Evolutionary conservation across 1,140 invertebrate genomes (phyloP).

Genomic region (Ridgeia piscesae): DNA sequence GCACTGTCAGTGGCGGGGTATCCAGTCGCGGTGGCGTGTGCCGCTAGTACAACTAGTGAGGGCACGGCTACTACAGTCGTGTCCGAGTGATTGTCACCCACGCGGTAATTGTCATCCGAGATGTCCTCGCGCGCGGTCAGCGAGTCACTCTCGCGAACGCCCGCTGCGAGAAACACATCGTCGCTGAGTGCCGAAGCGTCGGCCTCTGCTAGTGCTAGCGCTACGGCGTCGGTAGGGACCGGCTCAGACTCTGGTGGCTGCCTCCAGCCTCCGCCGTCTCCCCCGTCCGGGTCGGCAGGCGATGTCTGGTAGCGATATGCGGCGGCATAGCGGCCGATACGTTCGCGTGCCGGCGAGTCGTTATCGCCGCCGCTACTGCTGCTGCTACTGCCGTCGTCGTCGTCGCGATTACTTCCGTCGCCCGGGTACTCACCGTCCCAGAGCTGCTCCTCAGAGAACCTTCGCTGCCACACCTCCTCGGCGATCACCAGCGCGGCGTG

Average conservation of each 20-base stretch:
- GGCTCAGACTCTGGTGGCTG: too few relatives aligned
- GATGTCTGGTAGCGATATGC: background rate
- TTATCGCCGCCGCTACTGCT: background rate
- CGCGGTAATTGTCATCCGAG: background rate
- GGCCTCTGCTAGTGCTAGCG: too few relatives aligned
- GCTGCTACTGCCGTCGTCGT: background rate
- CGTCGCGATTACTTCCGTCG: background rate
- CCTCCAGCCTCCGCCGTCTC: background rate
- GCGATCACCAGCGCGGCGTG: background rate
- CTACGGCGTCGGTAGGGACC: background rate
- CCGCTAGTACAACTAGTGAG: too few relatives aligned
- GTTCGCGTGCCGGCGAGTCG: background rate
- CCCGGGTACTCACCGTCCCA: background rate
- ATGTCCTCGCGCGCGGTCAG: background rate
- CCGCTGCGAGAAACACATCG: background rate
- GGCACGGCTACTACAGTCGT: background rate
- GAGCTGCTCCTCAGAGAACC: background rate
- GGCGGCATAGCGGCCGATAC: background rate
- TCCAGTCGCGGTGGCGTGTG: background rate
- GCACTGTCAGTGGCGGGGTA: background rate
- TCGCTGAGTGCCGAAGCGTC: background rate
- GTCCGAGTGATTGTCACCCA: background rate
- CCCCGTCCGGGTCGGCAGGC: background rate
- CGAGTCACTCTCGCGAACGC: background rate
- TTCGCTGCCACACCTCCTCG: background rate